A percentile compares a stretch with the other conserved stretches of the same genome.
These are phyloP conservation scores for Noturus placidus DNA, from an alignment of 2,113 vertebrate species.

Conservation along the genomic window DNA sequence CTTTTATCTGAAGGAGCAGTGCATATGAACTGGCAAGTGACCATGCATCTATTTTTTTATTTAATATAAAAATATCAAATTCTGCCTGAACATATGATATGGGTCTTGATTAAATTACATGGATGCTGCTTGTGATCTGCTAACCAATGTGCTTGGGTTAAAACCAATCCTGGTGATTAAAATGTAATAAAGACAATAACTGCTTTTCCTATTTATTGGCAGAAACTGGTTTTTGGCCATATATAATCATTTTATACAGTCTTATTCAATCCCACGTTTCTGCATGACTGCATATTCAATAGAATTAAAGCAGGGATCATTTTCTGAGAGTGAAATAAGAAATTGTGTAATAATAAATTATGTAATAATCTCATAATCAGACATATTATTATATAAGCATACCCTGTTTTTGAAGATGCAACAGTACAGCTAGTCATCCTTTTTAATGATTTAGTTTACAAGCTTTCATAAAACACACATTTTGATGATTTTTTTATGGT, in stretches of 20 bases:
- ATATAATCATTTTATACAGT: background rate
- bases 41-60: conserved; percentile 24
- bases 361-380: background rate
- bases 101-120: conserved; percentile 22
- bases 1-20: background rate
- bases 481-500: too few relatives aligned
- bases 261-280: background rate
- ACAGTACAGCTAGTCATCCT: background rate
- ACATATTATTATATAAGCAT: background rate
- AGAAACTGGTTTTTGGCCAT: background rate
- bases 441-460: background rate
- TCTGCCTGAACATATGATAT: conserved; percentile 30
- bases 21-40: conserved; percentile 14
- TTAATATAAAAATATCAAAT: conserved; percentile 17
- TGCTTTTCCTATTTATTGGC: background rate
- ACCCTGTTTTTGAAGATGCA: background rate
- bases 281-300: too few relatives aligned
- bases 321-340: background rate
- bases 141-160: background rate
- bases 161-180: background rate
- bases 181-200: background rate
- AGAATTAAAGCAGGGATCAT: background rate
- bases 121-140: conserved; percentile 37
- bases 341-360: background rate
- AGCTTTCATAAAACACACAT: too few relatives aligned